These are phyloP conservation scores for Oxyruncus cristatus DNA, from an alignment of 2,113 vertebrate genomes.

Conservation along the genomic window DNA sequence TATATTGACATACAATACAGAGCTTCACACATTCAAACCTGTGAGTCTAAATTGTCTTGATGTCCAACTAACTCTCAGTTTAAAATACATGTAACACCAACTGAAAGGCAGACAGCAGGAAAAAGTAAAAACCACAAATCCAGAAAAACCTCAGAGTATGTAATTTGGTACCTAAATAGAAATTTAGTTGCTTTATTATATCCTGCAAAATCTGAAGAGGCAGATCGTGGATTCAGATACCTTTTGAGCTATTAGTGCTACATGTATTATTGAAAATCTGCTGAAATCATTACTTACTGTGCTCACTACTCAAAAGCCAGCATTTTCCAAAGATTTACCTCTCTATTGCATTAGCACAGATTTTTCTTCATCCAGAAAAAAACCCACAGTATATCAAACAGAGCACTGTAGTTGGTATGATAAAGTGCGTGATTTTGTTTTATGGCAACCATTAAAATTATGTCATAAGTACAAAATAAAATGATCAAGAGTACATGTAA, in stretches of 20 bases:
- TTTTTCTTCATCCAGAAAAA: background rate
- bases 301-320: background rate
- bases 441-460: background rate
- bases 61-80: background rate
- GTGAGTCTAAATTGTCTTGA: background rate
- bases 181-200: background rate
- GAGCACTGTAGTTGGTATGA: background rate
- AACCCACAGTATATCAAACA: background rate
- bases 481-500: background rate
- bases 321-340: background rate
- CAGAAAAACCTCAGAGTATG: background rate
- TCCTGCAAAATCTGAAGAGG: background rate
- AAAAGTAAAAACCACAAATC: background rate
- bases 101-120: background rate
- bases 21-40: background rate
- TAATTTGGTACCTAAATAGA: background rate
- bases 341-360: background rate
- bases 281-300: background rate
- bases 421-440: rapidly evolving
- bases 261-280: background rate
- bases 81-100: background rate
- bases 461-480: background rate
- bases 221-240: background rate
- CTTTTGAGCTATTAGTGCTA: background rate
- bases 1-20: background rate